phyloP scores from a whole-genome alignment of 2,888 invertebrate species.

The Lepas anatifera region DNA sequence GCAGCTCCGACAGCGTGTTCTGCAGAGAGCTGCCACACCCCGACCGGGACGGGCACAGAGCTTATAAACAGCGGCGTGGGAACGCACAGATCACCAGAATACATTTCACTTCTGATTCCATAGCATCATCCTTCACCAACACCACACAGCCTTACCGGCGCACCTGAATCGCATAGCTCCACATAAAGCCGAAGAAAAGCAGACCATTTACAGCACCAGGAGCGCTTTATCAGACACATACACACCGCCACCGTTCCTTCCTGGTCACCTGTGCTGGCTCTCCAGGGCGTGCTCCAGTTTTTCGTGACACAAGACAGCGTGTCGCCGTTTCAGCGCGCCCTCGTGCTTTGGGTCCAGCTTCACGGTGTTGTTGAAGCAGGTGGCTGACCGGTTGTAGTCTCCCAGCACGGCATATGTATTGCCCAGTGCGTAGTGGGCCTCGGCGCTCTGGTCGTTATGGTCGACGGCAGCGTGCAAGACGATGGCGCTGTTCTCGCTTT shows the following conservation, averaged over 20 bases:
- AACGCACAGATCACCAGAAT: no score
- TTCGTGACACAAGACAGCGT: constrained; percentile 54
- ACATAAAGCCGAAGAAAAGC: no score
- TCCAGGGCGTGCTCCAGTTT: constrained; percentile 49
- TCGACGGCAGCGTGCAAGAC: constrained; percentile 59
- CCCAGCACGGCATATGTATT: constrained; percentile 57
- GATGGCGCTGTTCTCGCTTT: constrained; percentile 56
- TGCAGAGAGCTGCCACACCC: constrained; percentile 42
- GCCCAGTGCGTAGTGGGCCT: constrained; percentile 54
- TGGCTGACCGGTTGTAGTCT: constrained; percentile 53
- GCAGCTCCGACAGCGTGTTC: constrained; percentile 47
- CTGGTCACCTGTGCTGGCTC: constrained; percentile 51
- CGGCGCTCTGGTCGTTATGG: constrained; percentile 47
- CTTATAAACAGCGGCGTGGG: no score
- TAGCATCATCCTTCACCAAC: no score
- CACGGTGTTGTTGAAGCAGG: constrained; percentile 52
- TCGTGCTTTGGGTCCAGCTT: constrained; percentile 50
- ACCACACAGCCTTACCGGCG: no score
- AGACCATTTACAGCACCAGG: no score
- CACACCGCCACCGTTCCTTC: no score
- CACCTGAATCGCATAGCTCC: no score
- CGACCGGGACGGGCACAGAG: no score
- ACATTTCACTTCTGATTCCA: no score
- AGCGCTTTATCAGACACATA: no score
- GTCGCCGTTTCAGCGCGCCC: constrained; percentile 46